Evolutionary conservation across 2,797 vertebrate genomes (phyloP), one percentile per base, ranked within the genome.

Genomic region (Avahi laniger): DNA sequence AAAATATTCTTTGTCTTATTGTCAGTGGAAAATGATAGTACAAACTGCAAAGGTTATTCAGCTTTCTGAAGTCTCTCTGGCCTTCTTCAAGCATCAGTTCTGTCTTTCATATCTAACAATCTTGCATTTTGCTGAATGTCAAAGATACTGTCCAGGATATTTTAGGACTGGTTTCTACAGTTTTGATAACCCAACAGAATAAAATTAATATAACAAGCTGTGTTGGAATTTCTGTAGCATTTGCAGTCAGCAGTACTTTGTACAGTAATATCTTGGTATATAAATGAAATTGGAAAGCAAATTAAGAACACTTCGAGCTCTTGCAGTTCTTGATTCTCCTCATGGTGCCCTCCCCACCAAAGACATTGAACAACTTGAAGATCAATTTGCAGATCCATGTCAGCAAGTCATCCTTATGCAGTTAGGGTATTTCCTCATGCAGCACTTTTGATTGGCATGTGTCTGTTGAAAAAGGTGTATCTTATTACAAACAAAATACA

Each of bases 401-500:
- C 97, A 94, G 72, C 63, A 84, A 91, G 83, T 88, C n/a, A 52
- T 93, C 91, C 67, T 94, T 87, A 76, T 83, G 38, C 80, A 50
- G 72, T 97, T 94, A 94, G 43, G 43, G 93, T 46, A 85, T 97
- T 98, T 96, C 97, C 96, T 96, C 33, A 83, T 18, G 2, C 12
- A 80, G 88, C 92, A 8, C n/a, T 86, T 4, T 88, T 97, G 96
- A 97, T 97, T 98, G 97, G 83, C 96, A 95, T 97, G 91, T 98
- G 97, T 97, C 97, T 97, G 69, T 97, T 95, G 70, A 94, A 93
- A 57, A 90, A 80, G 52, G 72, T 22, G 75, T 95, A 97, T 97
- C 95, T 78, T 28, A 82, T 98, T 96, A 94, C 98, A 96, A 97
- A 97, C 69, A 96, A 98, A 98, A 98, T 97, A 97, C 0, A 1